A percentile compares a stretch with the other conserved stretches of the same genome.
These are phyloP conservation scores for Drosophila suzukii DNA, from an alignment of 1,140 invertebrate species.

Conservation along the genomic window DNA sequence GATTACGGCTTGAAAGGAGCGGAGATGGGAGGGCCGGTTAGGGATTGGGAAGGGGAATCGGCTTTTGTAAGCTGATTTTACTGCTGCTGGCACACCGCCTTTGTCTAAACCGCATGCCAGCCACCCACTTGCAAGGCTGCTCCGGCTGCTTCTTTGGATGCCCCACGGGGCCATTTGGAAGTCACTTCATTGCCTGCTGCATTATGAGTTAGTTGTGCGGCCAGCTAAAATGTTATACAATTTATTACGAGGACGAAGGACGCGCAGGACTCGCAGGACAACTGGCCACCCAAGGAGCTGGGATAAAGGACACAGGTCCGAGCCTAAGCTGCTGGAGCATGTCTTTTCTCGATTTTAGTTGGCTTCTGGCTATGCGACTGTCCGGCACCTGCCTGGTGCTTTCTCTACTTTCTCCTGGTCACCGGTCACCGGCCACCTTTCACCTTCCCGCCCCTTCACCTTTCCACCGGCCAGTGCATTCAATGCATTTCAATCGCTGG, in stretches of 20 bases:
- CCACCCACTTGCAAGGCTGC: constrained; percentile 8
- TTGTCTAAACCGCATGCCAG: constrained; percentile 35
- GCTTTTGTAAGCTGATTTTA: constrained; percentile 62
- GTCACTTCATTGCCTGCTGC: constrained; percentile 51
- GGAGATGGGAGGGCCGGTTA: not conserved
- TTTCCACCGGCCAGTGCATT: constrained; percentile 46
- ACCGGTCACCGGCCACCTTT: constrained; percentile 14
- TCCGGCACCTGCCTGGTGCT: not conserved
- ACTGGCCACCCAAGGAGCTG: not conserved
- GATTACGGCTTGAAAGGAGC: constrained; percentile 39
- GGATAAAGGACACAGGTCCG: not conserved
- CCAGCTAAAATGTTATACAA: constrained; percentile 61
- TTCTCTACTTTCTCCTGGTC: not conserved
- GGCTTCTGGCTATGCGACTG: constrained; percentile 64
- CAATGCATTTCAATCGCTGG: constrained; percentile 67
- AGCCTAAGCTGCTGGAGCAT: constrained; percentile 69
- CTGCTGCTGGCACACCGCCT: constrained; percentile 32
- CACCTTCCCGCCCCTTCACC: constrained; percentile 2
- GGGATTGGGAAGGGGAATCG: constrained; percentile 29
- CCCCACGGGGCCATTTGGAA: constrained; percentile 45
- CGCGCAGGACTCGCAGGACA: no score
- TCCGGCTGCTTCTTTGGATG: constrained; percentile 24
- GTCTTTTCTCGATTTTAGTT: constrained; percentile 45
- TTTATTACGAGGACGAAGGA: constrained; percentile 45
- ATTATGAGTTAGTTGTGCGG: constrained; percentile 58